A percentile compares a stretch with the other conserved stretches of the same genome.
Conservation (phyloP, 92 coral and sea anemone species). For the Pocillopora meandrina region DNA sequence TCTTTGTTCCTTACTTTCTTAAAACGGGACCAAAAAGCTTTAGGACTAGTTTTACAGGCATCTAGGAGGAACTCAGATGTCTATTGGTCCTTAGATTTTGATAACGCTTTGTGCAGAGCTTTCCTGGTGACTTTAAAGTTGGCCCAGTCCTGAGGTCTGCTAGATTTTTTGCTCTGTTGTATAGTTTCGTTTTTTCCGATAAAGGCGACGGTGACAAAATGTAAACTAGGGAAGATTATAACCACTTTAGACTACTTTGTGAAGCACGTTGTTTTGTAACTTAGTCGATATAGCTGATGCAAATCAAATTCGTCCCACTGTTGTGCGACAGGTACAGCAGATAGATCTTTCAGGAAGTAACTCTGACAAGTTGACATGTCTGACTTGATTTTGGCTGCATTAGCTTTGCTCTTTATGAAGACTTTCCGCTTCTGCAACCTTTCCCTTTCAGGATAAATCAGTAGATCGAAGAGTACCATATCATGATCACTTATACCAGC, state of each 20-base stretch:
- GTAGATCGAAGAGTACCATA: not conserved
- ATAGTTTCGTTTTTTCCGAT: not conserved
- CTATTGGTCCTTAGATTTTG: not conserved
- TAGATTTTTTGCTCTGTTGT: not conserved
- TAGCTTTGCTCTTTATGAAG: not conserved
- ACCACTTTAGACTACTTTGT: not conserved
- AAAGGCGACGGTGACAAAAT: not conserved
- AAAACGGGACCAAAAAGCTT: not conserved
- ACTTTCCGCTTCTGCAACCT: not conserved
- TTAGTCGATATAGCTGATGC: no score
- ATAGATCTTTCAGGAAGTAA: no score
- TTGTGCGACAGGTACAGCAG: no score
- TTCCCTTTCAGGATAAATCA: not conserved
- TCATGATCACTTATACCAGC: not conserved
- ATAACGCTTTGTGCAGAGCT: not conserved
- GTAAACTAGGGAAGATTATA: not conserved
- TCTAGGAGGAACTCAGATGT: constrained; percentile 1
- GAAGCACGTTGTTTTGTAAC: no score
- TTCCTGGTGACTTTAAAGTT: not conserved
- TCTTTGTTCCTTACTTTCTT: not conserved
- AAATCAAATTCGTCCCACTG: no score
- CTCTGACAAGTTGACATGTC: no score
- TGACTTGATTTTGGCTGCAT: no score
- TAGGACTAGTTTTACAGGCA: not conserved
- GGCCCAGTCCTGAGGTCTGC: not conserved